phyloP scores from a whole-genome alignment of 2,797 vertebrate species.

The Morelia viridis region DNA sequence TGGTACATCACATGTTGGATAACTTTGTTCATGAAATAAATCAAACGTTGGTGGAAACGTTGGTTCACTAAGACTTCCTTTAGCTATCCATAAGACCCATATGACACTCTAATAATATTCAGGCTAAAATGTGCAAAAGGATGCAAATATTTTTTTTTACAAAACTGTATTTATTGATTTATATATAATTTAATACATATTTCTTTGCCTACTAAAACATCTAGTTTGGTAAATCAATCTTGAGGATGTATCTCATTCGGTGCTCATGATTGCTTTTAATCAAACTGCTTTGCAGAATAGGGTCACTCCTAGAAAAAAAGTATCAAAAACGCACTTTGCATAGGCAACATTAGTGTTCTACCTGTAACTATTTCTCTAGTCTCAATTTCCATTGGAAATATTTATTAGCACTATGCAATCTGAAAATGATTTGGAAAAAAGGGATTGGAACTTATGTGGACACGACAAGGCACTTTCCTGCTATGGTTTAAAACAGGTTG shows the following conservation, averaged over 20 bases:
- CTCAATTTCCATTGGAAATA: neutral
- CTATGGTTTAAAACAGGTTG: neutral
- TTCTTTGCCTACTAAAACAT: neutral
- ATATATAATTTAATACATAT: neutral
- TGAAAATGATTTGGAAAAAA: neutral
- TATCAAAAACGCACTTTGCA: neutral
- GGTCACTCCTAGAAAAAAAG: neutral
- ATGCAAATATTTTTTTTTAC: neutral
- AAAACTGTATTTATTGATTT: neutral
- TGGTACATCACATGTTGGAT: neutral
- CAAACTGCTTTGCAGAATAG: neutral
- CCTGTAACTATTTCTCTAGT: neutral
- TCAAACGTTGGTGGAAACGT: neutral
- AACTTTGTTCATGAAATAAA: neutral
- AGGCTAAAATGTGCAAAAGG: neutral
- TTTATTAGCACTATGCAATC: neutral
- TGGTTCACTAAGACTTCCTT: neutral
- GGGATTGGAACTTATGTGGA: neutral
- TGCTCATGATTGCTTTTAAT: neutral
- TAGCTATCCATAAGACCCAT: neutral
- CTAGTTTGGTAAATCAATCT: neutral
- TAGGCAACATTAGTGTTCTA: neutral
- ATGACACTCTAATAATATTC: neutral
- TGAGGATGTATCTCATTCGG: neutral
- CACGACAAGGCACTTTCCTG: neutral